Evolutionary conservation across 2,888 invertebrate species (phyloP).

Genomic region (Tenthredo amoena): DNA sequence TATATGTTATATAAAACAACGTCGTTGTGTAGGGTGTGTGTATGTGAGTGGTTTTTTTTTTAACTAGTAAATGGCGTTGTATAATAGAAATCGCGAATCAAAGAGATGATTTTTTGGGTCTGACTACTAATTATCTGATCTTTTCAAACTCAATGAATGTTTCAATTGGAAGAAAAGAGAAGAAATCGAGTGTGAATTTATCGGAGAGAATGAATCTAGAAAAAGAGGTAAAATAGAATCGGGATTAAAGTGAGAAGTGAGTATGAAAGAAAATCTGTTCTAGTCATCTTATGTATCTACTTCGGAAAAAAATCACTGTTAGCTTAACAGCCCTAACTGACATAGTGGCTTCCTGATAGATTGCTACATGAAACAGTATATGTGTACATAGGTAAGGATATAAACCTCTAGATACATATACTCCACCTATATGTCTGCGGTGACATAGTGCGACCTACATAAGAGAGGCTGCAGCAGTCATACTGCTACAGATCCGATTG

Average conservation of each 20-base stretch:
- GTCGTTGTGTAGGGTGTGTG: background rate
- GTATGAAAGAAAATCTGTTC: background rate
- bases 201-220: no score
- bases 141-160: background rate
- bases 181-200: no score
- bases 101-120: background rate
- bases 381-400: background rate
- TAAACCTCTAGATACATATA: background rate
- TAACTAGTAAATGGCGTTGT: background rate
- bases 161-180: background rate
- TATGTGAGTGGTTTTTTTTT: background rate
- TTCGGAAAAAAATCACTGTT: background rate
- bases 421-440: constrained; percentile 14
- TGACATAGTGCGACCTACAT: constrained; percentile 35
- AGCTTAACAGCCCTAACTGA: background rate
- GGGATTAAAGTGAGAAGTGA: background rate
- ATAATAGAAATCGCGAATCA: background rate
- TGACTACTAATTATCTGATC: background rate
- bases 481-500: background rate
- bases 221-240: no score
- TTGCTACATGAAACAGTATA: background rate
- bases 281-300: background rate
- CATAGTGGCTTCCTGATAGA: background rate
- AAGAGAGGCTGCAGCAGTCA: constrained; percentile 6
- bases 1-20: background rate